These are phyloP conservation scores for Ambastaia sidthimunki DNA, from an alignment of 2,797 vertebrate species.

Conservation along the genomic window DNA sequence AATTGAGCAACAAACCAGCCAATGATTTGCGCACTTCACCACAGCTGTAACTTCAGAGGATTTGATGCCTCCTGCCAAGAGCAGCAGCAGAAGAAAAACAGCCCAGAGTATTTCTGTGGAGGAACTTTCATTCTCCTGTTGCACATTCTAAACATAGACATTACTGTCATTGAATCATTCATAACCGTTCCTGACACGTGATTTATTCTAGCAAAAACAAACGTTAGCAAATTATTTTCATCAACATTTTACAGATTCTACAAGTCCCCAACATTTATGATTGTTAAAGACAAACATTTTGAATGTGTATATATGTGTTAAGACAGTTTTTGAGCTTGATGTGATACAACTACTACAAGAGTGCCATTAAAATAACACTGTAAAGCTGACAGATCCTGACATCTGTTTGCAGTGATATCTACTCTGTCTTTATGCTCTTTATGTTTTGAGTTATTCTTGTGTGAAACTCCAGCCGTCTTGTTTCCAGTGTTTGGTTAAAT, in stretches of 20 bases:
- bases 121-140: background rate
- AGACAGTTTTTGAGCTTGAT: background rate
- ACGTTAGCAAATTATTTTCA: constrained; percentile 5
- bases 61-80: background rate
- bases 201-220: constrained; percentile 25
- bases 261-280: no score
- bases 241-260: no score
- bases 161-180: constrained; percentile 37
- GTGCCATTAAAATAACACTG: background rate
- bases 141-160: constrained; percentile 2
- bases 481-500: background rate
- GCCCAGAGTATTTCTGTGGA: background rate
- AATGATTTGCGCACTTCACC: background rate
- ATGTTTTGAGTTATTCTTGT: no score
- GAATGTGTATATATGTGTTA: no score
- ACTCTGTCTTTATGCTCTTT: background rate
- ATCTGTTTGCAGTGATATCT: background rate
- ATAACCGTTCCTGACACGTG: constrained; percentile 16
- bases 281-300: no score
- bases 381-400: background rate
- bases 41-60: background rate
- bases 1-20: background rate
- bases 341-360: background rate
- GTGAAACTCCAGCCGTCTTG: background rate
- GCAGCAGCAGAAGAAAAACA: constrained; percentile 15